Conservation (phyloP, 2,113 vertebrate genomes). For the Takifugu bimaculatus region DNA sequence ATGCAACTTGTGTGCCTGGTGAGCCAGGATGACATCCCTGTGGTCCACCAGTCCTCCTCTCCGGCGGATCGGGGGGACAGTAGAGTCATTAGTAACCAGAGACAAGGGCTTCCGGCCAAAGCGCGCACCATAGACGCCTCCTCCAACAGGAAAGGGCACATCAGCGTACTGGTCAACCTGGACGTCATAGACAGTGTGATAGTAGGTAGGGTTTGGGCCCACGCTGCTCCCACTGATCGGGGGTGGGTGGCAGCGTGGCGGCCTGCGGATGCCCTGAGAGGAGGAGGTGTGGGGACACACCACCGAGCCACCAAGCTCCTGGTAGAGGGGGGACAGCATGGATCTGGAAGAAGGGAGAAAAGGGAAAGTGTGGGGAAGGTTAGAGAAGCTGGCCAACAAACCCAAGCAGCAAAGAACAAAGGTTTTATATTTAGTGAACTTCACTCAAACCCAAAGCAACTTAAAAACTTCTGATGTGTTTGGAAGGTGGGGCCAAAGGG, state of each 20-base stretch:
- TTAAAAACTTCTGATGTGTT: no score
- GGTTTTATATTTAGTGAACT: no score
- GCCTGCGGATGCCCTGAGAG: constrained; percentile 47
- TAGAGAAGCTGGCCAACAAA: not conserved
- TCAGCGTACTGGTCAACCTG: constrained; percentile 64
- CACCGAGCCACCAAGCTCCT: constrained; percentile 65
- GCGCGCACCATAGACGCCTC: constrained; percentile 17
- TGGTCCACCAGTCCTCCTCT: constrained; percentile 83
- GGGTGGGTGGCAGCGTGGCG: constrained; percentile 51
- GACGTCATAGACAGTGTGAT: constrained; percentile 71
- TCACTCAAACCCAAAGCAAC: no score
- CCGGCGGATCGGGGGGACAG: constrained; percentile 64
- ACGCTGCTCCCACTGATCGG: constrained; percentile 68
- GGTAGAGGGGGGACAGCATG: constrained; percentile 66
- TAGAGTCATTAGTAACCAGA: constrained; percentile 41
- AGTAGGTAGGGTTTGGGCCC: constrained; percentile 71
- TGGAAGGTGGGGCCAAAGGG: no score
- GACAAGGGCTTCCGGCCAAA: constrained; percentile 47
- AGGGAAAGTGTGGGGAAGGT: no score
- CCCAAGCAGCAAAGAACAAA: not conserved
- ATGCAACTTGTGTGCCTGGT: constrained; percentile 84
- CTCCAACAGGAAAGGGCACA: constrained; percentile 48
- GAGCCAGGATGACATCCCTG: constrained; percentile 83
- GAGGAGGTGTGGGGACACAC: constrained; percentile 65
- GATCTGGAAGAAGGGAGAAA: constrained; percentile 45